Evolutionary conservation across 2,888 invertebrate species (phyloP), one percentile per base, ranked within the genome.

Genomic region (Drosophila mercatorum): DNA sequence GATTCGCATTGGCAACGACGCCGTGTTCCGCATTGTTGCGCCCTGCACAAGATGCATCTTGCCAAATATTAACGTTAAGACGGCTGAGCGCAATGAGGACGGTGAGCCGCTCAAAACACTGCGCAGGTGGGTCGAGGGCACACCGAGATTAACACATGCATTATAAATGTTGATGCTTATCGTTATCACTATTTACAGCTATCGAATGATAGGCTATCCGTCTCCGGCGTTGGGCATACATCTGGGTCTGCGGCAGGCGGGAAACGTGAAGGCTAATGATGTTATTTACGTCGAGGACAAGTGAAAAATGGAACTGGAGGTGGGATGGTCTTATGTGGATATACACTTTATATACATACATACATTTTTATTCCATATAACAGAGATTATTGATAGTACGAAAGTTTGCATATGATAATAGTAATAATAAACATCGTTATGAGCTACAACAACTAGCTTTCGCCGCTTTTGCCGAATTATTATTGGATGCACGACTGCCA

Each of bases 51-150:
- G 95, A 79, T 96, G 96, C 88, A 92, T 95, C n/a, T 89, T 96
- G 70, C 95, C 96, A 1, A 96, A 96, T 0, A 94, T 96, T 1
- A 94, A 96, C 90, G 95, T 95, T 1, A 94, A 95, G 74, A 95
- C 95, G 0, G 96, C 95, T 3, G 92, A 93, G 14, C 95, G 95
- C 57, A 92, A 95, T 88, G 81, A 93, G 0, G 94, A 94, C 31
- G 91, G 93, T 4, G 95, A 96, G 84, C 96, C 96, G 0, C 90
- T 96, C 49, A 94, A 94, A 79, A 96, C 95, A 22, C 92, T 96
- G 22, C 95, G 94, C 92, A 94, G 92, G 96, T 96, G 93, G 41
- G 46, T 56, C 12, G 2, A 55, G 28, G 3, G 34, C 31, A n/a
- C 31, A n/a, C 5, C 5, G 2, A 34, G 28, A 46, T 46, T 46